These are phyloP conservation scores for Rynchops niger DNA, from an alignment of 2,113 vertebrate species.

Conservation along the genomic window DNA sequence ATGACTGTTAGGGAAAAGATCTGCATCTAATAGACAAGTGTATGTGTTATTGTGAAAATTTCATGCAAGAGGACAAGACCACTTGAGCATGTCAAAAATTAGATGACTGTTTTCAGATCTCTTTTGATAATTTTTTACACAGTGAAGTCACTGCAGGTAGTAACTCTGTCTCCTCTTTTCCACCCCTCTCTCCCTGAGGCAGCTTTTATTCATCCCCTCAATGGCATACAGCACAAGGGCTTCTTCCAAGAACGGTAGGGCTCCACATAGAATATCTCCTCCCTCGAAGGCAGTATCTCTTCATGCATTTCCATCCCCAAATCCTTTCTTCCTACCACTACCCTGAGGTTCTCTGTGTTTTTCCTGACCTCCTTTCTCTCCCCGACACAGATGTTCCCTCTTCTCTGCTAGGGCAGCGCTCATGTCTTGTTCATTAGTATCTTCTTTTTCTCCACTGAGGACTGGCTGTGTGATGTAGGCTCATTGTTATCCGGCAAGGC, in stretches of 20 bases:
- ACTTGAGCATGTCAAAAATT: background rate
- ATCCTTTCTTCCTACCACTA: background rate
- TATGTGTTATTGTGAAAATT: background rate
- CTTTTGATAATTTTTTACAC: background rate
- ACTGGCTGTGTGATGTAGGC: background rate
- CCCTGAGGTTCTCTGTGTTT: background rate
- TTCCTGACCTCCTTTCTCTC: background rate
- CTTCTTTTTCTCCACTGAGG: background rate
- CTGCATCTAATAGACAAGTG: background rate
- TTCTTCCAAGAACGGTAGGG: background rate
- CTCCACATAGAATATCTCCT: background rate
- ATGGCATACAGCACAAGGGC: rapidly evolving
- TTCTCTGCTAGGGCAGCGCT: background rate
- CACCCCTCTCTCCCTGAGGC: background rate
- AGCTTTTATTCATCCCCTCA: background rate
- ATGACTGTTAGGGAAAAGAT: background rate
- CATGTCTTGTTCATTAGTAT: background rate
- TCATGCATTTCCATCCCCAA: background rate
- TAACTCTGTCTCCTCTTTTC: background rate
- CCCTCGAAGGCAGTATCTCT: background rate
- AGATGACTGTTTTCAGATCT: background rate
- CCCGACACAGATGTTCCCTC: background rate
- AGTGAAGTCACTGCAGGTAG: background rate
- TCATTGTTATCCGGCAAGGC: background rate
- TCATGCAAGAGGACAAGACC: background rate